A percentile compares a stretch with the other conserved stretches of the same genome.
Evolutionary conservation across 2,888 invertebrate genomes (phyloP).

Genomic region (Ptilodon capucinus): DNA sequence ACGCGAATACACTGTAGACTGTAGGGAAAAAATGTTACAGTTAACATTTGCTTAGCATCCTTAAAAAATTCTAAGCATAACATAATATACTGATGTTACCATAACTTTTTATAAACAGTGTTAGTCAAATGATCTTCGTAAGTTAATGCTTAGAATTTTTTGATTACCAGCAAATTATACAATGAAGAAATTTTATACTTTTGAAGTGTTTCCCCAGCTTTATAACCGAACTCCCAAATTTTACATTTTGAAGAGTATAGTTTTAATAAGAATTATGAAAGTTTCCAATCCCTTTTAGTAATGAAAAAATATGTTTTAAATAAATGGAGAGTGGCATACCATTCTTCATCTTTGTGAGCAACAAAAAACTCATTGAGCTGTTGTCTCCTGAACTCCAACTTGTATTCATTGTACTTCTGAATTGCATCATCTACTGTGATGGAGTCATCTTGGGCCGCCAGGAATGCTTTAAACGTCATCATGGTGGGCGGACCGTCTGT

Average conservation of each 20-base stretch:
- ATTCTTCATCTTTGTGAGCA: slow-evolving; percentile 99
- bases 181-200: slow-evolving; percentile 25
- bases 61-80: slow-evolving; percentile 75
- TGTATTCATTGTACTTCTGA: slow-evolving; percentile 98
- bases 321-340: slow-evolving; percentile 85
- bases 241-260: not conserved
- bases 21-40: slow-evolving; percentile 80
- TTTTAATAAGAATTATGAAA: not conserved
- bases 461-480: slow-evolving; percentile 98
- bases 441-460: slow-evolving; percentile 97
- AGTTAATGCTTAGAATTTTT: slow-evolving; percentile 71
- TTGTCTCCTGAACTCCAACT: slow-evolving; percentile 97
- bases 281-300: not conserved
- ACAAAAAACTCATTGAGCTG: slow-evolving; percentile 99
- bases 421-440: slow-evolving; percentile 99
- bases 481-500: slow-evolving; percentile 94
- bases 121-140: slow-evolving; percentile 1
- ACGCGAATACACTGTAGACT: slow-evolving; percentile 79
- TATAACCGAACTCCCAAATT: not conserved
- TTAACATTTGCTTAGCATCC: slow-evolving; percentile 73
- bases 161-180: slow-evolving; percentile 66
- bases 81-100: slow-evolving; percentile 10
- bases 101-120: not conserved
- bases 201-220: not conserved
- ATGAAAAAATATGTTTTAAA: not conserved